Evolutionary conservation across 1,140 invertebrate species (phyloP), one percentile per base, ranked within the genome.

Genomic region (Ylistrum balloti): DNA sequence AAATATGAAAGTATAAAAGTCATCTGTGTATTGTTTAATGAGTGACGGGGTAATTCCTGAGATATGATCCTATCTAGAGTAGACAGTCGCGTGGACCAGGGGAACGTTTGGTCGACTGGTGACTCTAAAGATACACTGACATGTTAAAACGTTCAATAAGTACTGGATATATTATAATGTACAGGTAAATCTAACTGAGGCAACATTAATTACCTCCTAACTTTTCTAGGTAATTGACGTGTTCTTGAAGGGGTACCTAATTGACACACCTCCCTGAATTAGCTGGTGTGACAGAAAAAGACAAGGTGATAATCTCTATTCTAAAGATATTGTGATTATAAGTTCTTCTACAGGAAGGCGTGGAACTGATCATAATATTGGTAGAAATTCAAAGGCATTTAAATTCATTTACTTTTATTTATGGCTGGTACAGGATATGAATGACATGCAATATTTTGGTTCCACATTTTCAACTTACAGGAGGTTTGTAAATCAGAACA

Each of bases 301-400:
- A 28, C 3, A 28, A 74, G n/a, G 56, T 74, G 56, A 74, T n/a
- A n/a, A 28, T 74, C 22, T 74, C 7, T 74, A 74, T n/a, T 74
- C 56, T 74, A n/a, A 74, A 74, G 56, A 74, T 11, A 5, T 9
- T 28, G 5, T 28, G 17, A n/a, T 74, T n/a, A 74, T 17, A 38
- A 5, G n/a, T 74, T 74, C 20, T 11, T 28, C 2, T 74, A 0
- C 56, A 3, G 3, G 0, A 74, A 74, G 56, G 56, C 3, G 56
- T 74, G 22, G 22, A 74, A 74, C 56, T 74, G n/a, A 74, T 74
- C 56, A 74, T n/a, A 74, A 74, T n/a, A 74, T 28, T 74, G 56
- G 11, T 74, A 28, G n/a, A 28, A 5, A 74, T 3, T 48, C 45
- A 48, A 48, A 17, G n/a, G n/a, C n/a, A 74, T 74, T 74, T 74